Evolutionary conservation across 2,113 vertebrate genomes (phyloP).

Genomic region (Malurus cyaneus): DNA sequence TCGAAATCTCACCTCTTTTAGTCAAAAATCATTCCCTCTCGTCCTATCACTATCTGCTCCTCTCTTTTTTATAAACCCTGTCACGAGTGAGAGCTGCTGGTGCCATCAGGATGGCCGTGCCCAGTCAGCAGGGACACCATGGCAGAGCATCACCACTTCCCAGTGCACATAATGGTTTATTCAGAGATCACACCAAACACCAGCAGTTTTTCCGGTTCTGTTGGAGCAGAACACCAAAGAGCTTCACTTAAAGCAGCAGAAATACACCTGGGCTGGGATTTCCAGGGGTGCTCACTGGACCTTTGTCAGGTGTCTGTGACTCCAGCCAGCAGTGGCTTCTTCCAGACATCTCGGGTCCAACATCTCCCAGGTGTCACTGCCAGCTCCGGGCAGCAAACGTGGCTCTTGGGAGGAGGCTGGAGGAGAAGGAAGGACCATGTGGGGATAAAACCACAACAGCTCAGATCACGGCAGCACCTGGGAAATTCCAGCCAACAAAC

Average conservation of each 20-base stretch:
- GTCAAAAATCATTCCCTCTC: background rate
- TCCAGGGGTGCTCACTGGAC: background rate
- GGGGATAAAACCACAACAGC: too few relatives aligned
- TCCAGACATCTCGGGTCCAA: background rate
- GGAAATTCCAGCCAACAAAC: background rate
- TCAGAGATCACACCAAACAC: background rate
- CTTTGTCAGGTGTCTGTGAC: fast-evolving
- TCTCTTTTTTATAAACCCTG: background rate
- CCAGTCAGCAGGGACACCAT: fast-evolving
- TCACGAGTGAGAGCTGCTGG: background rate
- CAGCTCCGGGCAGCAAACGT: fast-evolving
- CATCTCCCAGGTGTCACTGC: background rate
- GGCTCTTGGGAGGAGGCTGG: background rate
- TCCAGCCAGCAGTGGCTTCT: fast-evolving
- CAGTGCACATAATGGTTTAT: fast-evolving
- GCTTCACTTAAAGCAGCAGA: background rate
- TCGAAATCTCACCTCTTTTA: background rate
- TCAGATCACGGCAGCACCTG: fast-evolving
- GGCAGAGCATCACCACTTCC: background rate
- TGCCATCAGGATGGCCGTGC: fast-evolving
- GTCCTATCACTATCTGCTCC: background rate
- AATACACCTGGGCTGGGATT: background rate
- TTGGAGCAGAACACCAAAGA: background rate
- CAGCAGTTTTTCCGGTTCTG: background rate
- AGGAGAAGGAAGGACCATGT: background rate